Evolutionary conservation across 2,797 vertebrate species (phyloP).

Genomic region (Melanotaenia nigrans): DNA sequence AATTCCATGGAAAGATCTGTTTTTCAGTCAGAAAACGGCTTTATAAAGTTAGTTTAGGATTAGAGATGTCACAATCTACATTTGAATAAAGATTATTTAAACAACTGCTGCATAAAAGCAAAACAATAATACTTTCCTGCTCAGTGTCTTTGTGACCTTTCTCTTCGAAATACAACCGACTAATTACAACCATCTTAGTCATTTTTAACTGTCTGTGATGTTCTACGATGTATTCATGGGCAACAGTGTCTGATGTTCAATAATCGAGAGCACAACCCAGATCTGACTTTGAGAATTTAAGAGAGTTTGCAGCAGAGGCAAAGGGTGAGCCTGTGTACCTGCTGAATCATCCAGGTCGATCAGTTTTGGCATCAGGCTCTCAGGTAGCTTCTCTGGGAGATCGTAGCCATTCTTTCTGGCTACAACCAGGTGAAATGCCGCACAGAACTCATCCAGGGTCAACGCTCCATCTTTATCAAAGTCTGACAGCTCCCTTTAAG

Average conservation of each 20-base stretch:
- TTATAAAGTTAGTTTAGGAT: no score
- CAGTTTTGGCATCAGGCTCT: slow-evolving; percentile 99
- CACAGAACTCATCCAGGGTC: slow-evolving; percentile 98
- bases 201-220: background rate
- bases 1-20: no score
- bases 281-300: no score
- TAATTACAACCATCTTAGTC: background rate
- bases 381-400: slow-evolving; percentile 97
- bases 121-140: background rate
- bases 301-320: background rate
- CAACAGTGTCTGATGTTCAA: slow-evolving; percentile 5
- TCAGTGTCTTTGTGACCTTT: no score
- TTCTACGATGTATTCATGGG: background rate
- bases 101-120: no score
- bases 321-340: slow-evolving; percentile 78
- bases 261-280: background rate
- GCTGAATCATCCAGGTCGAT: slow-evolving; percentile 98
- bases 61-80: no score
- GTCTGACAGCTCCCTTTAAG: slow-evolving; percentile 95
- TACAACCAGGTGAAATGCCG: slow-evolving; percentile 98
- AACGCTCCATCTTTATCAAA: slow-evolving; percentile 99
- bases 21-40: no score
- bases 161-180: no score
- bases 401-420: slow-evolving; percentile 99
- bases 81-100: no score